Evolutionary conservation across 2,797 vertebrate genomes (phyloP), one percentile per base, ranked within the genome.

Genomic region (Neosilurus hyrtlii): DNA sequence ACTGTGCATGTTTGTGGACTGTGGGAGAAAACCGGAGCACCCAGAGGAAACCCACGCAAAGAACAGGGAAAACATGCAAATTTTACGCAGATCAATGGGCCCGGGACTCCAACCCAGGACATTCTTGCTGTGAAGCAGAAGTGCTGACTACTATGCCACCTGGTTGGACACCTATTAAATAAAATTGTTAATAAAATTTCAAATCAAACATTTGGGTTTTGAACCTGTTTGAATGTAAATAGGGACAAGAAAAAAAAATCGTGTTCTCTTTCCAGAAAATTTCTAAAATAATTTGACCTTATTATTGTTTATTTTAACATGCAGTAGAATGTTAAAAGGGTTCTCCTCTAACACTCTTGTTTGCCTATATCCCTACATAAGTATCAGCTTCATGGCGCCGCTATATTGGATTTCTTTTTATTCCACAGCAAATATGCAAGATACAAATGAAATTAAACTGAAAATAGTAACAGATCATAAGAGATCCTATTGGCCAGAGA

Each of bases 381-480:
- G 35, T 43, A 16, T 51, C n/a, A 24, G 37, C 14, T 63, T 63
- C 37, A 62, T 43, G 20, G 43, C 2, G 74, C 57, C 43, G 35
- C 57, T 77, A 49, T 77, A 49, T 63, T n/a, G 10, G 59, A 51
- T 76, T n/a, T 2, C 5, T 59, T 75, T 59, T 63, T 22, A 10
- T 49, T 71, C 9, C 9, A 57, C 4, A 59, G 43, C n/a, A 59
- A 54, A 37, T 9, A 63, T 35, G 57, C n/a, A 54, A 14, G 37
- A 79, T 18, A n/a, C 20, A 70, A 80, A 68, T 6, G 11, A 57
- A 68, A 80, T 62, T 62, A 49, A 24, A 16, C 72, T 26, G 18
- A 56, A 54, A 67, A 30, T 68, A 71, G 54, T 3, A 52, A 57
- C 30, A 43, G 18, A 24, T 80, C 68, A 20, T 62, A n/a, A 12